Percentiles rank a stretch among this genome's conserved stretches.
phyloP scores from a whole-genome alignment of 2,113 vertebrate genomes.

The Phainopepla nitens region DNA sequence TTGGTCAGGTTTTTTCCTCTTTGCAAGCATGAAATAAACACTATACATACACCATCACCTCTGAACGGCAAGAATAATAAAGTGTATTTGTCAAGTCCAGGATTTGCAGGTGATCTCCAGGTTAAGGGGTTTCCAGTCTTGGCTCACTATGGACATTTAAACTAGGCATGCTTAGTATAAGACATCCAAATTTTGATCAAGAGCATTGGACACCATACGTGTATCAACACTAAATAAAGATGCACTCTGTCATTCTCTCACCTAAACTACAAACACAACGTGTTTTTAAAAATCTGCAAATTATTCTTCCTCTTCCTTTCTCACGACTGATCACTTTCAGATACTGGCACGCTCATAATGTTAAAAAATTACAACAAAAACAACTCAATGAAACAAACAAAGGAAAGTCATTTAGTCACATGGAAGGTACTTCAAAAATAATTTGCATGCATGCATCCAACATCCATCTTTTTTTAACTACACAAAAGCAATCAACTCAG shows the following conservation, averaged over 20 bases:
- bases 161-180: neutral
- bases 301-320: neutral
- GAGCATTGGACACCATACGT: neutral
- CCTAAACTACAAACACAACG: neutral
- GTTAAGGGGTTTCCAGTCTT: neutral
- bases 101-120: neutral
- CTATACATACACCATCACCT: neutral
- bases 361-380: neutral
- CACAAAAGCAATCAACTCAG: neutral
- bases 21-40: neutral
- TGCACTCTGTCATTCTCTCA: neutral
- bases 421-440: neutral
- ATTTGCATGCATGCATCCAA: neutral
- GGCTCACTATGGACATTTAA: neutral
- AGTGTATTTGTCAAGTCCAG: neutral
- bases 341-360: neutral
- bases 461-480: neutral
- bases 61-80: neutral
- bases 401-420: neutral
- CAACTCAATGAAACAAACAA: neutral
- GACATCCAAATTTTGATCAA: neutral
- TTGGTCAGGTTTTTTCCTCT: neutral
- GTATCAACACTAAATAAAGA: neutral
- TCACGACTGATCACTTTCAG: neutral
- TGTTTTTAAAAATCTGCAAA: neutral